These are phyloP conservation scores for Megaleporinus macrocephalus DNA, from an alignment of 2,113 vertebrate species.

Conservation along the genomic window DNA sequence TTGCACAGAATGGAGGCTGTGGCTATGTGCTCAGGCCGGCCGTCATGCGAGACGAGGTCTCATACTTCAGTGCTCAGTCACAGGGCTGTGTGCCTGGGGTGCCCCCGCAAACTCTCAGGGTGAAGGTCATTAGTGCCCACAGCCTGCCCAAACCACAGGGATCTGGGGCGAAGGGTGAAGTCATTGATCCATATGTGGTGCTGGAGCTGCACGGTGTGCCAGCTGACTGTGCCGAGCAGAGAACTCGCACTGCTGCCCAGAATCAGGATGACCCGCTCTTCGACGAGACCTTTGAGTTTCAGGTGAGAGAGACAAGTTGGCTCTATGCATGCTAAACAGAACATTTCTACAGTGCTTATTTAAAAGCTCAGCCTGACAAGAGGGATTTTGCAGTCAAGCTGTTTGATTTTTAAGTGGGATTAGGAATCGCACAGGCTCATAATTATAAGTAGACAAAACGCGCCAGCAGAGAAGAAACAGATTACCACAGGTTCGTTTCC, in stretches of 20 bases:
- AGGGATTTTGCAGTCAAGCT: conserved; percentile 4
- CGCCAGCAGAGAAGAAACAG: background rate
- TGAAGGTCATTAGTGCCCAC: conserved; percentile 97
- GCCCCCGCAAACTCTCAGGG: conserved; percentile 89
- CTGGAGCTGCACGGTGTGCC: conserved; percentile 97
- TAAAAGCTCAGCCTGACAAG: background rate
- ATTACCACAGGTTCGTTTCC: conserved; percentile 4
- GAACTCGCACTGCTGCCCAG: conserved; percentile 94
- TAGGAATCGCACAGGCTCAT: conserved; percentile 21
- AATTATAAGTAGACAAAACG: conserved; percentile 6
- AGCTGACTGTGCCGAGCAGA: conserved; percentile 91
- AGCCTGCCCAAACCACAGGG: conserved; percentile 97
- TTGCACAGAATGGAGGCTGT: conserved; percentile 91
- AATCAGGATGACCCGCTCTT: conserved; percentile 97
- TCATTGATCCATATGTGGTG: conserved; percentile 96
- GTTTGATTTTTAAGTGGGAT: conserved; percentile 5
- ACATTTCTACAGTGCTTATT: conserved; percentile 3
- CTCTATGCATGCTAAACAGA: background rate
- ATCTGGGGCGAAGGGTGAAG: conserved; percentile 95
- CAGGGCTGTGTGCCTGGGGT: conserved; percentile 93
- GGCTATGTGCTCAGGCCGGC: conserved; percentile 94
- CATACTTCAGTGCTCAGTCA: conserved; percentile 96
- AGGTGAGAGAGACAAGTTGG: conserved; percentile 67
- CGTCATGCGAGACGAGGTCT: conserved; percentile 94
- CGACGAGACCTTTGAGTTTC: conserved; percentile 97